A percentile compares a stretch with the other conserved stretches of the same genome.
Conservation (phyloP, 1,140 invertebrate species). For the Nasonia longicornis region DNA sequence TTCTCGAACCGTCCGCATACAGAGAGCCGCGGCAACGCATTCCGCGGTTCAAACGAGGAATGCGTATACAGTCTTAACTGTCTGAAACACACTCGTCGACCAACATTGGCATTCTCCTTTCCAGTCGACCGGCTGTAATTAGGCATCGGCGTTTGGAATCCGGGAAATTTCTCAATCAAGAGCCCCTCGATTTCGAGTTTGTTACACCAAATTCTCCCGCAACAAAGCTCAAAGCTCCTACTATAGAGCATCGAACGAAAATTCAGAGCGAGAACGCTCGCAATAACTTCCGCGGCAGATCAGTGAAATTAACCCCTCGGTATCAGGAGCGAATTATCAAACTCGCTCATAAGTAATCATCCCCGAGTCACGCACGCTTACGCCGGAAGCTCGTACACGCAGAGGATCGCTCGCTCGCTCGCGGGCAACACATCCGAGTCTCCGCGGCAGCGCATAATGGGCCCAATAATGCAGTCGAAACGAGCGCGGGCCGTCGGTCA, state of each 20-base stretch:
- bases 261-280: background rate
- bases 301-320: too few relatives aligned
- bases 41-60: background rate
- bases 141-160: background rate
- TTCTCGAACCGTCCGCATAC: too few relatives aligned
- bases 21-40: background rate
- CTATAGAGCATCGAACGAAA: background rate
- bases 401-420: background rate
- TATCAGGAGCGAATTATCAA: too few relatives aligned
- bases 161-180: background rate
- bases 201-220: background rate
- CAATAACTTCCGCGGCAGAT: too few relatives aligned
- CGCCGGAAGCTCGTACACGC: background rate
- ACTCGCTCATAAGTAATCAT: background rate
- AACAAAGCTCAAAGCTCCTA: background rate
- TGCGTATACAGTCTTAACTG: background rate
- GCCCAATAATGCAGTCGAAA: constrained; percentile 16
- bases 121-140: background rate
- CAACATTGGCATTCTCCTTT: background rate
- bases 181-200: background rate
- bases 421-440: background rate
- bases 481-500: background rate
- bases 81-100: background rate
- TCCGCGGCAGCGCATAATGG: background rate
- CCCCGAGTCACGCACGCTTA: background rate